Evolutionary conservation across 2,888 invertebrate genomes (phyloP), one percentile per base, ranked within the genome.

Genomic region (Parnassius smintheus): DNA sequence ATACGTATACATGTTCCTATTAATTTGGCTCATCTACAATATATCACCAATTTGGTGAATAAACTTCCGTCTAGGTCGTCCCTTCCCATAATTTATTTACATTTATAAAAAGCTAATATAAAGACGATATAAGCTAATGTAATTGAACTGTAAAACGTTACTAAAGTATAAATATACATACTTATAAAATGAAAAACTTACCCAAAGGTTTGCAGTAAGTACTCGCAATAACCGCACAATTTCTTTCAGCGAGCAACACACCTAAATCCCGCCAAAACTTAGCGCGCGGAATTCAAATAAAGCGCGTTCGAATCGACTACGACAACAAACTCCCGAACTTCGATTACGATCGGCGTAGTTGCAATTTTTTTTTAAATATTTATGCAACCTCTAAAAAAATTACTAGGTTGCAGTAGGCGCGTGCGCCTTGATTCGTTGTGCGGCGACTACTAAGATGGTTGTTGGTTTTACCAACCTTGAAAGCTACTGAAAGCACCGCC

Each of bases 401-500:
- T 77, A 85, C 80, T 82, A 88, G 88, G 88, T 78, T 82, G 88
- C 75, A 72, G 55, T 67, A 64, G 70, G 81, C 88, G 88, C 90
- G 90, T 89, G 90, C 90, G 88, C 82, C 74, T 74, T 72, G 70
- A 70, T 67, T 66, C 71, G 75, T 71, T 72, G 81, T 84, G 79
- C 86, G 81, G 73, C 79, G 77, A 74, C 78, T 77, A 89, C 91
- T 90, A 76, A 76, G 68, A 68, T 59, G 54, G 65, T 61, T 72
- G 71, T 70, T 70, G 68, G 74, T 74, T 75, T 71, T 71, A 70
- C 78, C 72, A 84, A 78, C 88, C 89, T 86, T 85, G 87, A 86
- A 88, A 82, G 82, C 85, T 88, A 79, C 83, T 84, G 85, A 84
- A 85, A 85, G 84, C 81, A 77, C 80, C 78, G 79, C 77, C 80